Percentiles rank a stretch among this genome's conserved stretches.
These are phyloP conservation scores for Pseudanteris insignis DNA, from an alignment of 2,888 invertebrate species.

Conservation along the genomic window DNA sequence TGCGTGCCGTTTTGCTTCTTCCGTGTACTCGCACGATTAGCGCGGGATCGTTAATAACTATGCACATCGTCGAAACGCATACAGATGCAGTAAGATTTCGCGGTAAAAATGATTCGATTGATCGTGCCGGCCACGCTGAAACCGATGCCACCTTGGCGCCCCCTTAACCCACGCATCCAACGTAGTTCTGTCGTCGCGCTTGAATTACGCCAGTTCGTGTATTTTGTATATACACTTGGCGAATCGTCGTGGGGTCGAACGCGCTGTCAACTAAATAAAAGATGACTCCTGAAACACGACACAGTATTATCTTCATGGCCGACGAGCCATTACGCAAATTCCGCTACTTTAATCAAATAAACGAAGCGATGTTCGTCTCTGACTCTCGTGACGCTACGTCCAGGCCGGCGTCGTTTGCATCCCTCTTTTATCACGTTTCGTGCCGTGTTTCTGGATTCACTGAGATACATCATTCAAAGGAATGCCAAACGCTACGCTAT, in stretches of 20 bases:
- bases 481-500: too few relatives aligned
- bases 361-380: too few relatives aligned
- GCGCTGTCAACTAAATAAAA: conserved; percentile 18
- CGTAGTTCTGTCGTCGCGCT: conserved; percentile 9
- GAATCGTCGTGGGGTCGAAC: neutral
- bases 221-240: conserved; percentile 23
- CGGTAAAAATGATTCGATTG: conserved; percentile 25
- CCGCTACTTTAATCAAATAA: conserved; percentile 2
- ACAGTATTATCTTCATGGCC: conserved; percentile 5
- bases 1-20: conserved; percentile 11
- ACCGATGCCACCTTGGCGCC: neutral
- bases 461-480: too few relatives aligned
- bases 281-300: conserved; percentile 2
- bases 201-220: conserved; percentile 13
- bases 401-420: too few relatives aligned
- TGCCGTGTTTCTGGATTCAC: too few relatives aligned
- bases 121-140: conserved; percentile 6
- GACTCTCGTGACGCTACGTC: too few relatives aligned
- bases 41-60: conserved; percentile 30
- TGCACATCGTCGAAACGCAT: conserved; percentile 25
- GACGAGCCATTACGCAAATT: conserved; percentile 1
- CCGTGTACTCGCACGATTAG: conserved; percentile 26
- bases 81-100: conserved; percentile 38
- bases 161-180: too few relatives aligned
- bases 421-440: too few relatives aligned